phyloP scores from a whole-genome alignment of 2,113 vertebrate species.

The Mesocricetus auratus region DNA sequence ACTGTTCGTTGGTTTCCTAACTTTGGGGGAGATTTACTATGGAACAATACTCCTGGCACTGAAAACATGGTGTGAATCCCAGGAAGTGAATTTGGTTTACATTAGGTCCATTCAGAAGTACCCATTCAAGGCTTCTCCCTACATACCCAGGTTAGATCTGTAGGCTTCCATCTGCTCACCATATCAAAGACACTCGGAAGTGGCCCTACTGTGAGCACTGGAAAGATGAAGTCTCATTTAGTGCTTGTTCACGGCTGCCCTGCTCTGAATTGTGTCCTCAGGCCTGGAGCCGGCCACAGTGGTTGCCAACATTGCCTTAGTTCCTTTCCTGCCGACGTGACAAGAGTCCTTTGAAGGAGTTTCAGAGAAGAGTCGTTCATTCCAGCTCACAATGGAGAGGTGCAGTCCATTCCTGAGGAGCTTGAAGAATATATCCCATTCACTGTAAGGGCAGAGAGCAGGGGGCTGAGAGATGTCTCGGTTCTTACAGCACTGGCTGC shows the following conservation, averaged over 20 bases:
- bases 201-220: not conserved
- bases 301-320: not conserved
- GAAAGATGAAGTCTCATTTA: not conserved
- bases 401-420: not conserved
- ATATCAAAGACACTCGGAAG: not conserved
- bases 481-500: not conserved
- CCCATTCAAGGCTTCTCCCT: not conserved
- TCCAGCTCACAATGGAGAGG: not conserved
- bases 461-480: not conserved
- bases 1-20: not conserved
- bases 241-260: not conserved
- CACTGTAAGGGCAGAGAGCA: too few relatives aligned
- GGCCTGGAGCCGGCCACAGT: not conserved
- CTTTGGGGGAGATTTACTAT: not conserved
- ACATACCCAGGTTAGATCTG: not conserved
- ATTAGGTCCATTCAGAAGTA: not conserved
- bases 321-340: not conserved
- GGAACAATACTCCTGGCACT: not conserved
- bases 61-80: not conserved
- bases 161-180: not conserved
- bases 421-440: not conserved
- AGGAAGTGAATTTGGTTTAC: not conserved
- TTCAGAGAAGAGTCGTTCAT: not conserved
- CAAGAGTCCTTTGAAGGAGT: not conserved
- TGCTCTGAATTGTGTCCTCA: not conserved